These are phyloP conservation scores for Neoarius graeffei DNA, from an alignment of 2,113 vertebrate species.

Conservation along the genomic window DNA sequence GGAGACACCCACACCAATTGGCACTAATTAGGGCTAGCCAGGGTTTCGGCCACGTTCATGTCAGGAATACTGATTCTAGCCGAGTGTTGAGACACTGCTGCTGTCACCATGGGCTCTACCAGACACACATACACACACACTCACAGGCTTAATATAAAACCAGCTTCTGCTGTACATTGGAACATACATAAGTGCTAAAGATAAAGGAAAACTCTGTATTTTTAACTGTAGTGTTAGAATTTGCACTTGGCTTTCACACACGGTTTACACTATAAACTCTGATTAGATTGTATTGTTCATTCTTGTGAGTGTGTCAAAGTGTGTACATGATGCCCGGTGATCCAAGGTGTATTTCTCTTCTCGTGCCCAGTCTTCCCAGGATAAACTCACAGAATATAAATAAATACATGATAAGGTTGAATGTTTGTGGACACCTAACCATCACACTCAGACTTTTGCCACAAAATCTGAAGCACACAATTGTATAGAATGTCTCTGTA, in stretches of 20 bases:
- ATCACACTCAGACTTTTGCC: background rate
- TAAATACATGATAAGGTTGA: background rate
- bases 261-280: background rate
- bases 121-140: background rate
- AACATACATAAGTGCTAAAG: background rate
- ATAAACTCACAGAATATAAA: background rate
- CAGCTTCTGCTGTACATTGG: background rate
- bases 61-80: conserved; percentile 56
- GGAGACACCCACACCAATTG: conserved; percentile 57
- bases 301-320: background rate
- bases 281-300: background rate
- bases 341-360: background rate
- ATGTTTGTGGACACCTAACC: background rate
- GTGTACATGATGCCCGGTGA: background rate
- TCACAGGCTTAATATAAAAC: conserved; percentile 4
- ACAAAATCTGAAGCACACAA: background rate
- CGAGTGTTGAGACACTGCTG: conserved; percentile 51
- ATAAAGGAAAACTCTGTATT: background rate
- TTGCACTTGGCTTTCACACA: background rate
- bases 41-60: conserved; percentile 45
- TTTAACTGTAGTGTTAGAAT: background rate
- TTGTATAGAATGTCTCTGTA: background rate
- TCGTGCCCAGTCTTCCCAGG: background rate
- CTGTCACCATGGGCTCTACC: conserved; percentile 41
- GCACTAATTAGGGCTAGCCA: conserved; percentile 51